A percentile compares a stretch with the other conserved stretches of the same genome.
Evolutionary conservation across 2,888 invertebrate genomes (phyloP).

Genomic region (Chironomus riparius): DNA sequence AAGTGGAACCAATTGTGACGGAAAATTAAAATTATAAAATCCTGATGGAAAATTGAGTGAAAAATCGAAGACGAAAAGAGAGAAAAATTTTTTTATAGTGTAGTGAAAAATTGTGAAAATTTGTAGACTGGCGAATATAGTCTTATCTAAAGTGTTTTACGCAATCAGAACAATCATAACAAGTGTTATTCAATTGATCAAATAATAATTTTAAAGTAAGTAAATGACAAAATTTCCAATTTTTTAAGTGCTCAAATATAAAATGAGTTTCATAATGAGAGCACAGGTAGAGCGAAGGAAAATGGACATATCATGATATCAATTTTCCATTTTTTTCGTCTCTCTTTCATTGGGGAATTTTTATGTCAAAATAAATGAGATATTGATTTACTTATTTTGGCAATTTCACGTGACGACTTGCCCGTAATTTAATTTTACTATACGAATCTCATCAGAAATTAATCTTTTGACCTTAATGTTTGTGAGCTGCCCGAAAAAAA

Average conservation of each 20-base stretch:
- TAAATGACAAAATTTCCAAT: background rate
- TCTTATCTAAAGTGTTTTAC: slow-evolving; percentile 7
- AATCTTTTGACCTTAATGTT: no score
- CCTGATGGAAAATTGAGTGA: slow-evolving; percentile 16
- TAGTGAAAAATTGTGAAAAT: slow-evolving; percentile 8
- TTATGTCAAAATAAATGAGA: background rate
- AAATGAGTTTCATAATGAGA: slow-evolving; percentile 16
- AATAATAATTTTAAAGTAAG: slow-evolving; percentile 9
- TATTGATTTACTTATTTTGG: background rate
- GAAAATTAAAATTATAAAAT: background rate
- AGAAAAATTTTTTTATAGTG: background rate
- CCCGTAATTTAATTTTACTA: no score
- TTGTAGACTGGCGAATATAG: background rate
- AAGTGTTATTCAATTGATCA: slow-evolving; percentile 15
- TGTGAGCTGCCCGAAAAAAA: no score
- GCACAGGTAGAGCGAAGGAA: slow-evolving; percentile 3
- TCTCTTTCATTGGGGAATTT: background rate
- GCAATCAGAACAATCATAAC: slow-evolving; percentile 14
- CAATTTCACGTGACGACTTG: background rate
- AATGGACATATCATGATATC: background rate
- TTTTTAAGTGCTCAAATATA: background rate
- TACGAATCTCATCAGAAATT: no score
- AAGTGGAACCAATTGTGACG: background rate
- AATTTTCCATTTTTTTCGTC: background rate
- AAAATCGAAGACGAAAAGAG: slow-evolving; percentile 16